These are phyloP conservation scores for Ophthalmolycus amberensis DNA, from an alignment of 2,113 vertebrate species.

Conservation along the genomic window DNA sequence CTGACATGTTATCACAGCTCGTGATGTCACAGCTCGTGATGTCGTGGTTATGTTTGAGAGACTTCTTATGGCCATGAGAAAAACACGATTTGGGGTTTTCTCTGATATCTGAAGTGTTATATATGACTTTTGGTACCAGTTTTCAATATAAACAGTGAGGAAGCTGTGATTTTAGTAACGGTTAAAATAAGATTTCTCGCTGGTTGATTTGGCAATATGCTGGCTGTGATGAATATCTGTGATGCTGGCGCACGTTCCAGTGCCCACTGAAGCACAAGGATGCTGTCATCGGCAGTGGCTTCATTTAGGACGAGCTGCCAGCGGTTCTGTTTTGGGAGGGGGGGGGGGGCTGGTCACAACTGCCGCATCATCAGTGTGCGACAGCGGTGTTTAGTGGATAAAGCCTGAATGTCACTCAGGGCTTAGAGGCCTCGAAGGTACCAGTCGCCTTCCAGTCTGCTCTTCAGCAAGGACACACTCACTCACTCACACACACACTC, in stretches of 20 bases:
- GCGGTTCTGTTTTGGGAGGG: not conserved
- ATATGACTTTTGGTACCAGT: not conserved
- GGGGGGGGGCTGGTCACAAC: slow-evolving; percentile 19
- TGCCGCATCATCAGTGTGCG: slow-evolving; percentile 64
- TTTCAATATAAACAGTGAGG: not conserved
- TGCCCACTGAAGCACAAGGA: slow-evolving; percentile 1
- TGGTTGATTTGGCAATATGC: not conserved
- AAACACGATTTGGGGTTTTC: not conserved
- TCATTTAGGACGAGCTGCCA: slow-evolving; percentile 29
- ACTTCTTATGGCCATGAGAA: not conserved
- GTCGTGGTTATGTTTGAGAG: not conserved
- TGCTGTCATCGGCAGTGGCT: slow-evolving; percentile 41
- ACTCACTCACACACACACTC: not conserved
- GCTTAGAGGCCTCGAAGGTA: slow-evolving; percentile 21
- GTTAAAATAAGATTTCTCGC: not conserved
- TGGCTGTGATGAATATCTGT: not conserved
- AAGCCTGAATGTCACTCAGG: slow-evolving; percentile 65
- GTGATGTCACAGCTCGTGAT: too few species aligned
- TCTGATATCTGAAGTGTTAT: not conserved
- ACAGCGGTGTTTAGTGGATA: slow-evolving; percentile 37
- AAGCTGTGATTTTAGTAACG: not conserved
- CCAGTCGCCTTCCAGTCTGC: slow-evolving; percentile 49
- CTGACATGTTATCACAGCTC: not conserved
- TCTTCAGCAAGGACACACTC: slow-evolving; percentile 60
- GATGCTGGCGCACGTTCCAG: not conserved